These are phyloP conservation scores for Diplolepis rosae DNA, from an alignment of 2,888 invertebrate genomes.

Conservation along the genomic window DNA sequence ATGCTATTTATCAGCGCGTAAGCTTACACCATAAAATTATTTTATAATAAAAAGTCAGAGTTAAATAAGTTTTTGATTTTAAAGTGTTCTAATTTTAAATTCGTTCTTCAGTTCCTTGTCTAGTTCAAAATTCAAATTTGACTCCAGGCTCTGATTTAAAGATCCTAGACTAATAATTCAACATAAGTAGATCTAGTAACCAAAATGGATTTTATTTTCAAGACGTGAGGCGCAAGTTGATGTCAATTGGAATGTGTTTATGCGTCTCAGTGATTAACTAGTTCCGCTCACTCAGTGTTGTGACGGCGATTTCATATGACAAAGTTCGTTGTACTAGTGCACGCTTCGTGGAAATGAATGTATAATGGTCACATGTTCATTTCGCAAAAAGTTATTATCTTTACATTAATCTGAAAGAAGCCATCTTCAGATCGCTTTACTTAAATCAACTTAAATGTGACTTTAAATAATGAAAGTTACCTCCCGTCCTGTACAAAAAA, in stretches of 20 bases:
- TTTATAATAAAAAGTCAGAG: too few species aligned
- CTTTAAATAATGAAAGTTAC: not conserved
- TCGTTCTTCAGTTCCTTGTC: too few species aligned
- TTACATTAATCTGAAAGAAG: not conserved
- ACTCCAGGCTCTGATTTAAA: not conserved
- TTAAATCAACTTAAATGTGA: not conserved
- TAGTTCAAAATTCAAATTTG: too few species aligned
- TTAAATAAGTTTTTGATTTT: too few species aligned
- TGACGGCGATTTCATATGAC: constrained; percentile 5
- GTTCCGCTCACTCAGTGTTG: constrained; percentile 24
- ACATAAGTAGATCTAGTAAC: not conserved
- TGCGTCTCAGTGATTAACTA: constrained; percentile 41
- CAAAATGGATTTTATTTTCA: not conserved
- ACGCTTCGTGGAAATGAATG: not conserved
- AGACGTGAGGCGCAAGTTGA: not conserved
- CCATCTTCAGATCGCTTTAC: not conserved
- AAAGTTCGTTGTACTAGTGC: not conserved
- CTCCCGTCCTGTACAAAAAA: not conserved
- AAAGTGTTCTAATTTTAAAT: too few species aligned
- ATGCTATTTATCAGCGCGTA: too few species aligned
- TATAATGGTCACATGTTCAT: not conserved
- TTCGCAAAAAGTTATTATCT: not conserved
- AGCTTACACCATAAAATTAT: too few species aligned
- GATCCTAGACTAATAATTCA: not conserved
- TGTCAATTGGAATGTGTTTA: constrained; percentile 45